A percentile compares a stretch with the other conserved stretches of the same genome.
Conservation (phyloP, 2,888 invertebrate genomes). For the Agriopis marginaria region DNA sequence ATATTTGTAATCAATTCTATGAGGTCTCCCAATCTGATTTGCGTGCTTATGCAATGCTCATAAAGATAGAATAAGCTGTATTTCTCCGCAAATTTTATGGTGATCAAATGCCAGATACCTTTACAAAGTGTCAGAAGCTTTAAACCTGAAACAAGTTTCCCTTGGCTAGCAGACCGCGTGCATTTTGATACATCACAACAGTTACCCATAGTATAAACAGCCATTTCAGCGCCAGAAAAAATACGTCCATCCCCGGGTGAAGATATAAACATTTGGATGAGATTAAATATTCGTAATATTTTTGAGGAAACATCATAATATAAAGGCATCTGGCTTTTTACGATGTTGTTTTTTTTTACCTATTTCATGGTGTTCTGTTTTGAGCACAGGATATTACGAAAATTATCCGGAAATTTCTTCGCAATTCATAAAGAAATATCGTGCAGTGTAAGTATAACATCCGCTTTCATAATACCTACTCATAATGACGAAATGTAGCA, state of each 20-base stretch:
- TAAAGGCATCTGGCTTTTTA: constrained; percentile 24
- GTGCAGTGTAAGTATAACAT: neutral
- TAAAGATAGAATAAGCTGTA: no score
- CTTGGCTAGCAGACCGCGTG: no score
- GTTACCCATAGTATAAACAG: neutral
- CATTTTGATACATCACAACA: no score
- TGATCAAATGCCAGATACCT: no score
- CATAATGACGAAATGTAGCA: neutral
- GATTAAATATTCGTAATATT: constrained; percentile 22
- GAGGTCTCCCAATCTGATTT: no score
- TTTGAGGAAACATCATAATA: constrained; percentile 8
- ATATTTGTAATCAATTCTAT: no score
- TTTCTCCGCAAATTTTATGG: no score
- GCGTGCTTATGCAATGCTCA: no score
- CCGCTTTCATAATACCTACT: neutral
- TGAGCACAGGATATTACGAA: constrained; percentile 18
- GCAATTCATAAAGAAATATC: constrained; percentile 5
- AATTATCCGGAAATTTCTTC: constrained; percentile 6
- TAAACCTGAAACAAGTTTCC: neutral
- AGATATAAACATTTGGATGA: constrained; percentile 20
- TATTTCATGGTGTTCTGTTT: constrained; percentile 13
- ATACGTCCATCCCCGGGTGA: neutral
- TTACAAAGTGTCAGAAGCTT: no score
- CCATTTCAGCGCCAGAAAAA: neutral
- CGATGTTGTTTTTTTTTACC: constrained; percentile 21